Evolutionary conservation across 2,797 vertebrate genomes (phyloP).

Genomic region (Paratrypauchen microcephalus): DNA sequence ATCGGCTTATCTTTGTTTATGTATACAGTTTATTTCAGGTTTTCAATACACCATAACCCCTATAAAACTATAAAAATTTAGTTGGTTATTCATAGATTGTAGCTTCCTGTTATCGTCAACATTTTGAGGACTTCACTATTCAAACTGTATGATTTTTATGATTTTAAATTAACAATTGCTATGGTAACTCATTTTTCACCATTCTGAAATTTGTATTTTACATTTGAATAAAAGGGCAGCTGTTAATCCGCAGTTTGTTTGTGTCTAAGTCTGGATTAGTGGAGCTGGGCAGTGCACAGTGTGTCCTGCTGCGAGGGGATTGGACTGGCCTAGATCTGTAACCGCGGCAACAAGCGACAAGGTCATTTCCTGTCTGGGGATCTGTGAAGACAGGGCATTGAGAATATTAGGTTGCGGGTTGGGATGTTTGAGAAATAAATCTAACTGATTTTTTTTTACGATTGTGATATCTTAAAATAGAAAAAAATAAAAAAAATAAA

Average conservation of each 20-base stretch:
- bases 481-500: too few species aligned
- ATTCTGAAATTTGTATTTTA: conserved; percentile 12
- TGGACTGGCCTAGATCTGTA: conserved; percentile 64
- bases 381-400: background rate
- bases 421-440: background rate
- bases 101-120: too few species aligned
- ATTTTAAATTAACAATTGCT: too few species aligned
- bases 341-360: conserved; percentile 13
- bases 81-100: too few species aligned
- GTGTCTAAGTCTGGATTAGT: conserved; percentile 11
- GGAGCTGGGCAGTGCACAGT: conserved; percentile 31
- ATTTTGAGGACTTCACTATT: too few species aligned
- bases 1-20: too few species aligned
- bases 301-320: conserved; percentile 44
- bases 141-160: too few species aligned
- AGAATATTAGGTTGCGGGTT: background rate
- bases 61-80: too few species aligned
- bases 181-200: too few species aligned
- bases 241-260: conserved; percentile 29
- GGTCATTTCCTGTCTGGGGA: conserved; percentile 33
- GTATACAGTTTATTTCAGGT: too few species aligned
- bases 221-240: conserved; percentile 15
- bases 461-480: too few species aligned
- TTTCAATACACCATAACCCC: too few species aligned
- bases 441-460: background rate